Conservation (phyloP, 2,113 vertebrate genomes). For the Raja brachyura region DNA sequence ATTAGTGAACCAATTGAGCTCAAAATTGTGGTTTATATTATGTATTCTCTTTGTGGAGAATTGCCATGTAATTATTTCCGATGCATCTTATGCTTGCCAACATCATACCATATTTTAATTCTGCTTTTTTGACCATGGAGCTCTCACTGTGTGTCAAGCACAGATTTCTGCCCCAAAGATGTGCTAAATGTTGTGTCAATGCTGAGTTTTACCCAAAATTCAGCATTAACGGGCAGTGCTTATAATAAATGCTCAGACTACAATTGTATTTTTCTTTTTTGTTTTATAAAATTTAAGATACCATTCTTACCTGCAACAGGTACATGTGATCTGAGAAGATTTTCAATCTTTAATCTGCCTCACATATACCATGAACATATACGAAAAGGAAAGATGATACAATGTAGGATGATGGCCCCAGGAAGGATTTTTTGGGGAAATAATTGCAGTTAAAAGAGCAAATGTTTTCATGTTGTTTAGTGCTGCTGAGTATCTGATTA, state of each 20-base stretch:
- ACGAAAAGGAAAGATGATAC: neutral
- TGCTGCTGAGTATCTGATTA: neutral
- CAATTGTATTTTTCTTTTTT: neutral
- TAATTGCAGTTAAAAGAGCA: neutral
- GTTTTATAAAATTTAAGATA: neutral
- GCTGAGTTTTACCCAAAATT: neutral
- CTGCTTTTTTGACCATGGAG: neutral
- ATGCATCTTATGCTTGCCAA: neutral
- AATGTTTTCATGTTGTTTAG: neutral
- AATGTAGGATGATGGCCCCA: no score
- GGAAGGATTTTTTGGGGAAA: neutral
- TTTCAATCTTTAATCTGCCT: neutral
- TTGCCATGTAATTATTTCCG: neutral
- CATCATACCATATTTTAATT: neutral
- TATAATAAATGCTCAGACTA: neutral
- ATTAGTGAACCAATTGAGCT: neutral
- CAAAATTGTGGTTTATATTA: no score
- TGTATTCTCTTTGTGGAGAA: neutral
- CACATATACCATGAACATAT: neutral
- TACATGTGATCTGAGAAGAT: neutral
- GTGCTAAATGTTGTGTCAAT: neutral
- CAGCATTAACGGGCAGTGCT: neutral
- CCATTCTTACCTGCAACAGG: neutral
- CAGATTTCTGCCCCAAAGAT: neutral
- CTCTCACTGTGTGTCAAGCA: neutral